Base-by-base conservation (phyloP, 1,140 invertebrate genomes). In the Halictus rubicundus region DNA sequence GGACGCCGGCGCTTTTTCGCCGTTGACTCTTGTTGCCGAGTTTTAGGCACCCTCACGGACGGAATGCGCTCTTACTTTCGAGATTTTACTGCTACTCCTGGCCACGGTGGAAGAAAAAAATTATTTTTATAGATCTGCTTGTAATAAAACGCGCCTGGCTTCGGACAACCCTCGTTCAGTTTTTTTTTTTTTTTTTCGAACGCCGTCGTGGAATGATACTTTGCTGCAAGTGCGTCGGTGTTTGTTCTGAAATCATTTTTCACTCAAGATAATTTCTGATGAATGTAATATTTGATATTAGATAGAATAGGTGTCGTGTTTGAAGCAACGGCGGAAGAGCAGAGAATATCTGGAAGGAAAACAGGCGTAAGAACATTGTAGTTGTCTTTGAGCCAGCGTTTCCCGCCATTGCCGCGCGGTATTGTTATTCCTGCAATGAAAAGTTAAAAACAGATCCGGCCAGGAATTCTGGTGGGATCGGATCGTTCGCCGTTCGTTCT, bases 401-500 rank as follows among this genome's bases (percentile, higher is more conserved):
- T 0, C 6, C 54, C 54, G n/a, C 54, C n/a, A 57, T 57, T 57
- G 21, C 54, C 54, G n/a, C 54, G n/a, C 8, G 8, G 19, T n/a
- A 57, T 57, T 57, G 54, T 57, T 57, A n/a, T n/a, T 57, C 19
- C 54, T 21, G 54, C 54, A 57, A 57, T 57, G 54, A 57, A 57
- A 57, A n/a, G 54, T 57, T n/a, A n/a, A n/a, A 57, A n/a, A 42
- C 46, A 76, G n/a, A 16, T 39, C 14, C 8, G 14, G 4, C 10
- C 8, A 23, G 7, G 54, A 23, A 63, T 61, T 52, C 16, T 16
- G 9, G 0, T 23, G n/a, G 19, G 19, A 74, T 65, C 32, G 57
- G 54, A 65, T 64, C 61, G 52, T n/a, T 27, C 14, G 27, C 42
- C n/a, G 64, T 66, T 66, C 39, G 64, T 66, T 66, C 64, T 66